Evolutionary conservation across 2,888 invertebrate species (phyloP), one percentile per base, ranked within the genome.

Genomic region (Drosophila antonietae): DNA sequence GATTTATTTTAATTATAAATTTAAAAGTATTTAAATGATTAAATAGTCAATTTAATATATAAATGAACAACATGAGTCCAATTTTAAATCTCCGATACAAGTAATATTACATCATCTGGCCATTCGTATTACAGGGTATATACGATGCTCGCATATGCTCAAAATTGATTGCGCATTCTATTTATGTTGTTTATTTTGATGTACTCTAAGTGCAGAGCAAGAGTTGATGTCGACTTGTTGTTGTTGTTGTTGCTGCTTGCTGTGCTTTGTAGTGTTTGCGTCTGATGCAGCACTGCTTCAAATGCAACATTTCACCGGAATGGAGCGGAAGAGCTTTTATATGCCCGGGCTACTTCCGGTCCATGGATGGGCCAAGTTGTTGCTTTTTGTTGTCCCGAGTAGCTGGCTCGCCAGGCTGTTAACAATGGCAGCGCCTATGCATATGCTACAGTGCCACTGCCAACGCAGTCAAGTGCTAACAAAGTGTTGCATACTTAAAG

Each of bases 301-400:
- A 89, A 89, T 86, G 85, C 89, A 89, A 88, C 89, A 89, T 86
- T 86, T 87, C 73, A 72, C 89, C 82, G 85, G 85, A 78, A 87
- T 84, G 85, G 70, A 89, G 85, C 88, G 86, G 84, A 84, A 88
- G 78, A 73, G 76, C 78, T 80, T 86, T 86, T 80, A 83, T 84
- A 84, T 84, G 79, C 84, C 51, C 83, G 70, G 76, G 70, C 66
- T 80, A 83, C 88, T 89, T 90, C 90, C 89, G 86, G 86, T 80
- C 73, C 77, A 81, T 76, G 80, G 78, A 76, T 87, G 81, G 73
- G 73, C 68, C 63, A 51, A 69, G 52, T 46, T 80, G 56, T 69
- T 75, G 49, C 8, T 18, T 57, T 61, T 51, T 73, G 62, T 52
- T 71, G 57, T 49, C 56, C 62, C 86, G 82, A 80, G 85, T 85